Conservation (phyloP, 2,113 vertebrate genomes). For the Sitta europaea region DNA sequence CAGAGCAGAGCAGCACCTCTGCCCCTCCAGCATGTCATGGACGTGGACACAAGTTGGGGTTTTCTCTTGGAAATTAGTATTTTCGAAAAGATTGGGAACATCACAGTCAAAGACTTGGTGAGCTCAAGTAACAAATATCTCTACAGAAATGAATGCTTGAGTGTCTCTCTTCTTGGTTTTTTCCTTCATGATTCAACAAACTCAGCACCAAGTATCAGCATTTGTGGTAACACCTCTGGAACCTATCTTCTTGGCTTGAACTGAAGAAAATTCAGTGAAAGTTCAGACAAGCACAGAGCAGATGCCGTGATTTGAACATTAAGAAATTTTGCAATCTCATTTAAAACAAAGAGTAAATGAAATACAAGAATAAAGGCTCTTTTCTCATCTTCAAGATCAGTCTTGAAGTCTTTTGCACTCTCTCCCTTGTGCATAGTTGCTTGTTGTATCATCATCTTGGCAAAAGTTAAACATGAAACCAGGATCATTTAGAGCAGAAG, state of each 20-base stretch:
- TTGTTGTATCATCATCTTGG: background rate
- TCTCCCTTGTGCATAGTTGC: background rate
- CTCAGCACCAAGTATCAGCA: background rate
- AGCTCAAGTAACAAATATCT: background rate
- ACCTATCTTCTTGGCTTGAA: background rate
- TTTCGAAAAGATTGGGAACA: background rate
- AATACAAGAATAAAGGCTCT: background rate
- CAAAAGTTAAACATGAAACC: background rate
- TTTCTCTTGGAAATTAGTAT: background rate
- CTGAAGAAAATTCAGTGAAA: background rate
- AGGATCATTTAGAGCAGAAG: background rate
- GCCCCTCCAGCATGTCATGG: background rate
- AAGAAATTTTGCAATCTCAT: background rate
- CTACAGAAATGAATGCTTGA: background rate
- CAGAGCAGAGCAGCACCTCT: background rate
- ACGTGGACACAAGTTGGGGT: background rate
- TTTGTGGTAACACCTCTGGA: background rate
- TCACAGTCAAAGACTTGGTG: background rate
- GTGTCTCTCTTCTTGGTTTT: background rate
- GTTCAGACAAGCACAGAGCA: constrained; percentile 17
- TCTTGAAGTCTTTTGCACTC: background rate
- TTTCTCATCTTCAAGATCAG: background rate
- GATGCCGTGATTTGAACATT: background rate
- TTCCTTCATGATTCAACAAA: background rate
- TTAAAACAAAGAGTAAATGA: background rate